Percentiles rank a stretch among this genome's conserved stretches.
phyloP scores from a whole-genome alignment of 2,797 vertebrate species.

The Pipistrellus pygmaeus region DNA sequence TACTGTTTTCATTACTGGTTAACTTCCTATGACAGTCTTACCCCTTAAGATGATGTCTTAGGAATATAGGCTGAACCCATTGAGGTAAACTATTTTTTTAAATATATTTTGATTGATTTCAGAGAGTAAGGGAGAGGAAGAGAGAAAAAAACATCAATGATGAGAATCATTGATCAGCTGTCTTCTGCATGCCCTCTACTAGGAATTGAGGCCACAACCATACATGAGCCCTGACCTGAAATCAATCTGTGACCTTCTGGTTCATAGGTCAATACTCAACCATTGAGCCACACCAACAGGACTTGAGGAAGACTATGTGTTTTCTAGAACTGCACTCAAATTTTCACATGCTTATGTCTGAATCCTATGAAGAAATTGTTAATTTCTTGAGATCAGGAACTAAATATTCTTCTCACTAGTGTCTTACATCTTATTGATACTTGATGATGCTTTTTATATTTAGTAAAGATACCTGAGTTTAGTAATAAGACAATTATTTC shows the following conservation, averaged over 20 bases:
- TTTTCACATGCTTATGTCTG: background rate
- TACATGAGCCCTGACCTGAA: too few relatives aligned
- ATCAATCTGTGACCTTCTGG: too few relatives aligned
- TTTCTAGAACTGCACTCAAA: slow-evolving; percentile 21
- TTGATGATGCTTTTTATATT: background rate
- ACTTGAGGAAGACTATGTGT: background rate
- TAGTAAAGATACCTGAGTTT: background rate
- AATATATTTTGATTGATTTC: too few relatives aligned
- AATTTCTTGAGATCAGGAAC: background rate
- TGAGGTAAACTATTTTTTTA: background rate
- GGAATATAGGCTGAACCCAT: background rate
- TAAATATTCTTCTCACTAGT: background rate
- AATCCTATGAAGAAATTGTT: background rate
- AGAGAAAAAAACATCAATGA: too few relatives aligned
- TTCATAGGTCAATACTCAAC: too few relatives aligned
- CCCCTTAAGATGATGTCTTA: background rate
- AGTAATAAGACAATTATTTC: slow-evolving; percentile 4
- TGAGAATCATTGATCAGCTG: too few relatives aligned
- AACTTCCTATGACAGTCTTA: background rate
- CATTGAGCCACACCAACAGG: too few relatives aligned
- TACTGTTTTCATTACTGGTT: background rate
- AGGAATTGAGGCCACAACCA: too few relatives aligned
- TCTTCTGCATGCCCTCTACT: too few relatives aligned
- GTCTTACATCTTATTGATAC: background rate
- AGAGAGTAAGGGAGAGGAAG: too few relatives aligned